Base-by-base conservation (phyloP, 2,888 invertebrate genomes). In the Sminthurides aquaticus region DNA sequence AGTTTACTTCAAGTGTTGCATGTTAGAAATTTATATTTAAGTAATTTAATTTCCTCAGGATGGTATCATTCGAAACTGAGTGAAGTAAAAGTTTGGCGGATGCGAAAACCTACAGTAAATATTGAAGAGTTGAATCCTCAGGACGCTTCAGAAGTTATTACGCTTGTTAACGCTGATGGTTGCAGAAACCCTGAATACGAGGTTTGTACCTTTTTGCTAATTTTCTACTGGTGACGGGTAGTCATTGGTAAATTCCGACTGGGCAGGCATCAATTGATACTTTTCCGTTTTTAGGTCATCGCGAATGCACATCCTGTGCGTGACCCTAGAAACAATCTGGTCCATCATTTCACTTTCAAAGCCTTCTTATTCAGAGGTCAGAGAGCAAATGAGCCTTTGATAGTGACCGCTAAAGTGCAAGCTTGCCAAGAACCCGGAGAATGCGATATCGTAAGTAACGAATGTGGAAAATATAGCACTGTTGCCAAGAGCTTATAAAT, bases 61-160 rank as follows among this genome's bases (percentile, higher is more conserved):
- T 74, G 74, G 74, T 64, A 65, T 2, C 68, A 70, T 28, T 72
- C 74, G 8, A 71, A 63, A 57, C 56, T 74, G 48, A 67, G 68
- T 11, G 73, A 74, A 58, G 74, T 74, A 18, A 72, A 73, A 68
- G 72, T 74, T 1, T 74, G 74, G 74, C 65, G 74, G 48, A 73
- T 73, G 73, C 54, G 68, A 29, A 72, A 71, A 34, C 34, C 62
- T 0, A 54, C 60, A 8, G 71, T 65, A 43, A 8, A 3, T 3
- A 8, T 68, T 18, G 70, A 71, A n/a, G 68, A 64, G 29, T 58
- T 73, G 28, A 69, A 71, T 59, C 69, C 72, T 1, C 67, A 64
- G 34, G 71, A 74, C 58, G 74, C 74, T 1, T 72, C 74, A 2
- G 74, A 74, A 66, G 73, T 74, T 1, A 73, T 74, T 20, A 72